phyloP scores from a whole-genome alignment of 2,888 invertebrate genomes.

The Agapostemon virescens region DNA sequence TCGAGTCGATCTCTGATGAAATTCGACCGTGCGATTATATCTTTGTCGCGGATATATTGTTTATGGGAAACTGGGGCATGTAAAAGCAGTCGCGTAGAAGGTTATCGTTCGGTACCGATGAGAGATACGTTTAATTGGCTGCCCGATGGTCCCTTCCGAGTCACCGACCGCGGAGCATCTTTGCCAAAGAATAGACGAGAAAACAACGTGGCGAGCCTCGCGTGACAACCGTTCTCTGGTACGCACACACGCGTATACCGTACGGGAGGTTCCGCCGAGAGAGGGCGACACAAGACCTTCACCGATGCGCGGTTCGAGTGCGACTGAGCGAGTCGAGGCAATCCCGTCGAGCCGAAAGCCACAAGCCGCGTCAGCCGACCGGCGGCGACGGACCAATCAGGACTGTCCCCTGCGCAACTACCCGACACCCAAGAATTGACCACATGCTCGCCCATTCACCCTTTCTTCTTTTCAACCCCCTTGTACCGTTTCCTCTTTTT shows the following conservation, averaged over 20 bases:
- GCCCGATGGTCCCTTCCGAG: slow-evolving; percentile 19
- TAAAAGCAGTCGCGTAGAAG: background rate
- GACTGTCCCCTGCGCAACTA: slow-evolving; percentile 73
- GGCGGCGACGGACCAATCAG: slow-evolving; percentile 73
- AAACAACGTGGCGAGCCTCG: slow-evolving; percentile 58
- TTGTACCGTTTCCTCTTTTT: background rate
- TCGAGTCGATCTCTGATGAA: too few species aligned
- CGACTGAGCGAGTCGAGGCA: slow-evolving; percentile 76
- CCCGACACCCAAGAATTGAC: slow-evolving; percentile 72
- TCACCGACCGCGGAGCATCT: slow-evolving; percentile 10
- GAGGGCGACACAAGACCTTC: slow-evolving; percentile 68
- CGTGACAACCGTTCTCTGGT: slow-evolving; percentile 46
- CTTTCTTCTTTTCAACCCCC: slow-evolving; percentile 36
- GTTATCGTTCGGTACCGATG: slow-evolving; percentile 16
- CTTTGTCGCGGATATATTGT: background rate
- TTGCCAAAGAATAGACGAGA: slow-evolving; percentile 15
- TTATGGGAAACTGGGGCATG: background rate
- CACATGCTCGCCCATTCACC: slow-evolving; percentile 65
- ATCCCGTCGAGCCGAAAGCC: slow-evolving; percentile 71
- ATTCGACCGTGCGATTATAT: background rate
- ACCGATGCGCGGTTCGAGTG: slow-evolving; percentile 79
- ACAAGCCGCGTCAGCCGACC: slow-evolving; percentile 68
- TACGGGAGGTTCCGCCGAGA: slow-evolving; percentile 41
- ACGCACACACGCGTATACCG: slow-evolving; percentile 60
- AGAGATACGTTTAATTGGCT: background rate